phyloP scores from a whole-genome alignment of 2,113 vertebrate species.

The Australoheros scitulus region DNA sequence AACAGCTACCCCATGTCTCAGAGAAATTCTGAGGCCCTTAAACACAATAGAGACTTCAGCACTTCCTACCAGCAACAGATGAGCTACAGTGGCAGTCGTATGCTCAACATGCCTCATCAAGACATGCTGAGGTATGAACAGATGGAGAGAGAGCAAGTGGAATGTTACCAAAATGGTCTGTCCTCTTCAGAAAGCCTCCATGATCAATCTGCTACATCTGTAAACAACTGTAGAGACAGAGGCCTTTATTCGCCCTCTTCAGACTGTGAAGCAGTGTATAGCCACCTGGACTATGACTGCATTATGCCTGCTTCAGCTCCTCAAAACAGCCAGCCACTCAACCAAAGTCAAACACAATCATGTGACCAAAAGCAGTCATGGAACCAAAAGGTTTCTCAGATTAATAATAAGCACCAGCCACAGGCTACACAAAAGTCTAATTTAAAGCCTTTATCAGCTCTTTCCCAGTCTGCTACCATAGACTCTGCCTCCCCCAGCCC shows the following conservation, averaged over 20 bases:
- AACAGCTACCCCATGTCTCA: slow-evolving; percentile 47
- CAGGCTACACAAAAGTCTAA: slow-evolving; percentile 26
- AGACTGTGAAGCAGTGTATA: slow-evolving; percentile 57
- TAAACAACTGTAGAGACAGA: slow-evolving; percentile 42
- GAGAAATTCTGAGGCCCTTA: slow-evolving; percentile 21
- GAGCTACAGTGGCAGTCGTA: slow-evolving; percentile 38
- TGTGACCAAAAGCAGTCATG: slow-evolving; percentile 19
- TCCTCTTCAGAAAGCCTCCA: slow-evolving; percentile 61
- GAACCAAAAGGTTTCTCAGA: slow-evolving; percentile 23
- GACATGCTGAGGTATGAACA: slow-evolving; percentile 21
- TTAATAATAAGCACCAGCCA: slow-evolving; percentile 4
- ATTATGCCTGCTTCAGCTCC: slow-evolving; percentile 33
- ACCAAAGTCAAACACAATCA: slow-evolving; percentile 38
- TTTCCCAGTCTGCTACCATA: slow-evolving; percentile 18
- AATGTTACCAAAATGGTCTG: slow-evolving; percentile 54
- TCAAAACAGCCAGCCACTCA: slow-evolving; percentile 46
- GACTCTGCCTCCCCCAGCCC: slow-evolving; percentile 76
- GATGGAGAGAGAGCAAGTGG: slow-evolving; percentile 30
- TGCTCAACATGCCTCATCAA: slow-evolving; percentile 30
- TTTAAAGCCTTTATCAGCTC: slow-evolving; percentile 26
- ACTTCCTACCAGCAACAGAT: slow-evolving; percentile 44
- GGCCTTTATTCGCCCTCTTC: slow-evolving; percentile 44
- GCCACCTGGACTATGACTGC: slow-evolving; percentile 46
- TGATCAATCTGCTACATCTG: slow-evolving; percentile 25
- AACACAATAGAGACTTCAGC: slow-evolving; percentile 36